phyloP scores from a whole-genome alignment of 2,113 vertebrate genomes.

The Chaetodon trifascialis region DNA sequence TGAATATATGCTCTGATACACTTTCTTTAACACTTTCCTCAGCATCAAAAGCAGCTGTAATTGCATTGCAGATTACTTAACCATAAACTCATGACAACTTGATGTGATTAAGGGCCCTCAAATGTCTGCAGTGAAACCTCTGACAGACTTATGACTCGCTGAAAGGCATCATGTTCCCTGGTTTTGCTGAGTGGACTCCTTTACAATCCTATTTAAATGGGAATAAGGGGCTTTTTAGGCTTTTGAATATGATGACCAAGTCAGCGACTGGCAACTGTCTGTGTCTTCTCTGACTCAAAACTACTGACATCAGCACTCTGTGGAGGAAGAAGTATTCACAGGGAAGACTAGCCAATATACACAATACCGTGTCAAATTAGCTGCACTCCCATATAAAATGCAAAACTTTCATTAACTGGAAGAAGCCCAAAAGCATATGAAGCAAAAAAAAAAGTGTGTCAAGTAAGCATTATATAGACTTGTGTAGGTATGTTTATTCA shows the following conservation, averaged over 20 bases:
- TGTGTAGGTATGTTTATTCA: neutral
- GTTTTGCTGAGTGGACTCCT: slow-evolving; percentile 14
- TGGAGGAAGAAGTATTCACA: neutral
- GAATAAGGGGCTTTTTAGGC: neutral
- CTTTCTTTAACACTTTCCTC: neutral
- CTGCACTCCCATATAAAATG: neutral
- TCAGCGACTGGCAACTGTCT: neutral
- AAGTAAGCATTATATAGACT: neutral
- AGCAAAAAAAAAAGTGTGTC: neutral
- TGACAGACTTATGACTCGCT: slow-evolving; percentile 18
- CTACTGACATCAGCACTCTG: slow-evolving; percentile 1
- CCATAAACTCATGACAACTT: slow-evolving; percentile 49
- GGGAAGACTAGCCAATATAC: neutral
- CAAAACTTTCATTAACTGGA: neutral
- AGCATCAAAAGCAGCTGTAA: slow-evolving; percentile 39
- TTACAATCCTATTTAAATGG: slow-evolving; percentile 16
- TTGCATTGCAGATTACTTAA: slow-evolving; percentile 44
- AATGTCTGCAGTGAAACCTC: slow-evolving; percentile 30
- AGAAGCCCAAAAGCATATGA: neutral
- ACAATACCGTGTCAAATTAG: neutral
- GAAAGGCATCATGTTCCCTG: slow-evolving; percentile 21
- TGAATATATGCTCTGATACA: slow-evolving; percentile 15
- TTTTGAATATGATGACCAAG: neutral
- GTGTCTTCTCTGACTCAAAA: slow-evolving; percentile 6
- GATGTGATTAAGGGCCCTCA: slow-evolving; percentile 39